Conservation (phyloP, 2,113 vertebrate species). For the Etia nguti region DNA sequence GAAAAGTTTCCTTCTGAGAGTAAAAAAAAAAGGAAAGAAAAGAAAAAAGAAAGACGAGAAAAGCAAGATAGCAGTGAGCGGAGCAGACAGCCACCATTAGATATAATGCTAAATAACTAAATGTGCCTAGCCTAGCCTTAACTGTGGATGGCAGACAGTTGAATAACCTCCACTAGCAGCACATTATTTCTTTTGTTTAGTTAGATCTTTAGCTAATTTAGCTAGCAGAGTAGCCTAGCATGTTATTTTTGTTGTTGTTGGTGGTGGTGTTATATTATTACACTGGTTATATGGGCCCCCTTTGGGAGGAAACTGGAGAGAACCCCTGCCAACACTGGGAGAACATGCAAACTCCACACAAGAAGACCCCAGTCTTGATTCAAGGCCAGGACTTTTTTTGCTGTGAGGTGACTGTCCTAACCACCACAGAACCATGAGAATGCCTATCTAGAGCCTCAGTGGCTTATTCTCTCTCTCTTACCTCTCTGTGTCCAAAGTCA, state of each 20-base stretch:
- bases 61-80: not conserved
- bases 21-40: not conserved
- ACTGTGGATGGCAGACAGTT: not conserved
- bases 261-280: not conserved
- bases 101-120: not conserved
- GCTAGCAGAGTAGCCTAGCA: not conserved
- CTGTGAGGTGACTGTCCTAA: not conserved
- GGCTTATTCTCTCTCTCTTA: slow-evolving; percentile 38
- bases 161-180: not conserved
- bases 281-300: not conserved
- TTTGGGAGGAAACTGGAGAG: not conserved
- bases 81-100: not conserved
- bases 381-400: not conserved
- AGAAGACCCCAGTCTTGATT: not conserved
- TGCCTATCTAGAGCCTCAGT: not conserved
- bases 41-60: not conserved
- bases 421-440: not conserved
- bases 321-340: not conserved
- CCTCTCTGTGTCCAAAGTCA: slow-evolving; percentile 90
- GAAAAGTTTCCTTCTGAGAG: no score
- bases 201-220: not conserved
- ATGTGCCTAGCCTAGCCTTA: not conserved
- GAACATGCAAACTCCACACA: not conserved
- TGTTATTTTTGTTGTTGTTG: not conserved
- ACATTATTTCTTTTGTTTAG: not conserved